Percentiles rank a stretch among this genome's conserved stretches.
phyloP scores from a whole-genome alignment of 1,140 invertebrate species.

The Saccostrea glomerata region DNA sequence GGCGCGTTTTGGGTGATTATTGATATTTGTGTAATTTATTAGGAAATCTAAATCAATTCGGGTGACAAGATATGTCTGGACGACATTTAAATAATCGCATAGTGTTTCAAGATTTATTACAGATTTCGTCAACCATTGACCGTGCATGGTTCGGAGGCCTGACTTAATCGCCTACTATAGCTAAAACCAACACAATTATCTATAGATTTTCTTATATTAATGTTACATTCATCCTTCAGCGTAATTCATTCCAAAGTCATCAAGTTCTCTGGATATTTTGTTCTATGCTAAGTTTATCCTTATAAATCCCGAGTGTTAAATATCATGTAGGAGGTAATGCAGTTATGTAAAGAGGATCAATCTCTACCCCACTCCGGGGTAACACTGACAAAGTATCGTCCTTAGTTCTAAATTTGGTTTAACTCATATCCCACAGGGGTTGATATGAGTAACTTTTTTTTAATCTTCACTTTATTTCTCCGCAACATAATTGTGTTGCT shows the following conservation, averaged over 20 bases:
- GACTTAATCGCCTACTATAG: slow-evolving; percentile 13
- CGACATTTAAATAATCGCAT: slow-evolving; percentile 22
- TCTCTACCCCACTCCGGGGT: background rate
- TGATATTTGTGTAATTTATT: slow-evolving; percentile 23
- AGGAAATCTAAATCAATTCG: slow-evolving; percentile 36
- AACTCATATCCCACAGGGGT: background rate
- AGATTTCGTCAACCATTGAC: background rate
- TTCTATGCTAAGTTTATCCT: background rate
- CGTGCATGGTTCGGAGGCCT: background rate
- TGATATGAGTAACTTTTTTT: background rate
- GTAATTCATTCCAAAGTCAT: slow-evolving; percentile 11
- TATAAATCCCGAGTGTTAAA: background rate
- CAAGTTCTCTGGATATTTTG: background rate
- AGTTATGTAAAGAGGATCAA: background rate
- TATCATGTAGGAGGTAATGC: background rate
- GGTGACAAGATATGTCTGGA: slow-evolving; percentile 12
- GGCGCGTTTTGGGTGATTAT: slow-evolving; percentile 21
- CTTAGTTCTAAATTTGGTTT: background rate
- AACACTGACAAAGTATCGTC: background rate
- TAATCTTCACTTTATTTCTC: background rate
- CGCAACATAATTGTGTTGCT: background rate
- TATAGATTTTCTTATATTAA: slow-evolving; percentile 37
- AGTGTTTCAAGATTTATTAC: slow-evolving; percentile 32
- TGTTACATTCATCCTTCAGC: slow-evolving; percentile 19
- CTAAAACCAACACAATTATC: slow-evolving; percentile 32